Conservation (phyloP, 2,888 invertebrate genomes). For the Ennomos erosarius region DNA sequence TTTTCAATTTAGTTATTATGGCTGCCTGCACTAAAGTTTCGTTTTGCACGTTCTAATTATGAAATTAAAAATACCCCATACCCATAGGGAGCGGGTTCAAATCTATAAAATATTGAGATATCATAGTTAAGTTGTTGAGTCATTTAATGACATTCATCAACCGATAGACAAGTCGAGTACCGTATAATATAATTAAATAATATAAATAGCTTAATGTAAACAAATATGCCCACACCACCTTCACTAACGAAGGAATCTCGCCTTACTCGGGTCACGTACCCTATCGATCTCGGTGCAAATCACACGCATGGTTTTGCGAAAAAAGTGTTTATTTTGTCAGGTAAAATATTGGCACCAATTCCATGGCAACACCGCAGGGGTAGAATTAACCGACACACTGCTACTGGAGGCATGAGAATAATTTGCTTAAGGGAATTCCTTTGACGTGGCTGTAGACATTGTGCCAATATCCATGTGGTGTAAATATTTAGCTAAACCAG, state of each 20-base stretch:
- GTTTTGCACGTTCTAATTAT: neutral
- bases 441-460: constrained; percentile 10
- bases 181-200: too few relatives aligned
- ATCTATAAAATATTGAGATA: too few relatives aligned
- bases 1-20: too few relatives aligned
- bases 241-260: constrained; percentile 25
- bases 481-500: constrained; percentile 7
- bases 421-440: constrained; percentile 22
- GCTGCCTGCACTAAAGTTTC: too few relatives aligned
- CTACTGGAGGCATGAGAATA: constrained; percentile 3
- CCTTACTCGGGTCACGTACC: constrained; percentile 48
- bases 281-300: constrained; percentile 50
- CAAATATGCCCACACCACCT: constrained; percentile 6
- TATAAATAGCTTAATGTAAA: constrained; percentile 5
- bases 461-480: neutral
- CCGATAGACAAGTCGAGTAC: too few relatives aligned
- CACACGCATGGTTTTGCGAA: constrained; percentile 44
- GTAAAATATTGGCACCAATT: constrained; percentile 26
- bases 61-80: too few relatives aligned
- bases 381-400: constrained; percentile 35
- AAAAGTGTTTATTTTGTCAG: constrained; percentile 38
- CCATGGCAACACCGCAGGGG: constrained; percentile 11
- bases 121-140: too few relatives aligned
- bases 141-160: too few relatives aligned
- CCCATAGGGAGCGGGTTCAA: too few relatives aligned